These are phyloP conservation scores for Neogobius melanostomus DNA, from an alignment of 2,113 vertebrate species.

Conservation along the genomic window DNA sequence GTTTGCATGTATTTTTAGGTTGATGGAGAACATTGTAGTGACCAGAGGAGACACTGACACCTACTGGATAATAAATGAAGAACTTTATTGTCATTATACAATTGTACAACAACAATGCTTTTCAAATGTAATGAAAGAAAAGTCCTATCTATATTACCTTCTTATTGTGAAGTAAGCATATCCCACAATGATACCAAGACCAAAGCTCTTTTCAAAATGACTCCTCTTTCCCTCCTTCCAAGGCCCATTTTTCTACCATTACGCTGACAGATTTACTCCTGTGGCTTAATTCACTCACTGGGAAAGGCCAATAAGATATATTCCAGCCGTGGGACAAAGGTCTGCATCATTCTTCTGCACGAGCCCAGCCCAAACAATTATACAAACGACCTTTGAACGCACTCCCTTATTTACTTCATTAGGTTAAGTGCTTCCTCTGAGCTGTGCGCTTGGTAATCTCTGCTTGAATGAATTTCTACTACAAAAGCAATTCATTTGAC, in stretches of 20 bases:
- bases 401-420: slow-evolving; percentile 74
- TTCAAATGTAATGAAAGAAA: too few species aligned
- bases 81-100: too few species aligned
- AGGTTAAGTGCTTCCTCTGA: slow-evolving; percentile 71
- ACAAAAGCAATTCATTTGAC: slow-evolving; percentile 34
- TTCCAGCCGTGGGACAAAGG: slow-evolving; percentile 62
- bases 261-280: slow-evolving; percentile 71
- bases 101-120: too few species aligned
- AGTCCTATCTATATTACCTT: too few species aligned
- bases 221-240: slow-evolving; percentile 36
- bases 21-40: too few species aligned
- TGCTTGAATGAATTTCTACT: slow-evolving; percentile 44
- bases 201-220: slow-evolving; percentile 44
- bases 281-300: slow-evolving; percentile 70
- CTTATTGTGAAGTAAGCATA: slow-evolving; percentile 10
- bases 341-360: slow-evolving; percentile 56
- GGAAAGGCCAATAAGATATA: slow-evolving; percentile 63
- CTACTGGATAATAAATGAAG: too few species aligned
- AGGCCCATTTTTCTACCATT: slow-evolving; percentile 65
- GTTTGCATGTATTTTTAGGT: too few species aligned
- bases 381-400: slow-evolving; percentile 77
- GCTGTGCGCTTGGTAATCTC: slow-evolving; percentile 35
- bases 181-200: slow-evolving; percentile 27
- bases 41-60: too few species aligned
- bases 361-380: slow-evolving; percentile 72